Base-by-base conservation (phyloP, 2,888 invertebrate genomes). In the Diadegma fenestrale region DNA sequence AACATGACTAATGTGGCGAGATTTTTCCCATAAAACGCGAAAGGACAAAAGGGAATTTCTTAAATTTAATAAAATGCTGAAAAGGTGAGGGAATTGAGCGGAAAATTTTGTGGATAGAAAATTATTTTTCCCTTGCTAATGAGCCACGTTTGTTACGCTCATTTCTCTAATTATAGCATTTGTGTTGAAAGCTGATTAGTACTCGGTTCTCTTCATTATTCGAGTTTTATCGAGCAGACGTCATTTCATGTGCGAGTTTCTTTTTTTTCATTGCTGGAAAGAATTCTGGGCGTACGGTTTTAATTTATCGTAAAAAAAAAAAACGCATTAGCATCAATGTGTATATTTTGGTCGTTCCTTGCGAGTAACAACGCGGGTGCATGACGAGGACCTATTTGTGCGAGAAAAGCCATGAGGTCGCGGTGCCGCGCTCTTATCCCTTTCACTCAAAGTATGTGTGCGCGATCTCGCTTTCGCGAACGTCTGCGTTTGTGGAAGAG, bases 391-490 rank as follows among this genome's bases (percentile, higher is more conserved):
- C 37, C n/a, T 64, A 33, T 63, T n/a, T 58, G 58, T 54, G 22
- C 19, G 51, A 64, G 64, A 64, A n/a, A n/a, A 80, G 17, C 30
- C 19, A 45, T 68, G 81, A 81, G 81, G 84, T 79, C 79, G 69
- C 51, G 48, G 85, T 43, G 69, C 51, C 58, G 85, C 54, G 72
- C 80, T 80, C 80, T 75, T 85, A 68, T 86, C 82, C 87, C 88
- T 88, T 88, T 88, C 88, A 88, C 88, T 88, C 80, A 85, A 71
- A 84, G 69, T 83, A 82, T 82, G 54, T 68, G 26, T 22, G n/a
- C 66, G 66, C 72, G 64, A 43, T 87, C 86, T 86, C 80, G 80
- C 86, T 87, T 87, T 87, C 86, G 48, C 63, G 73, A 76, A 51
- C 43, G 33, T 68, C 77, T 45, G 45, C 37, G 51, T 69, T 33